Percentiles rank a stretch among this genome's conserved stretches.
Evolutionary conservation across 2,888 invertebrate species (phyloP).

Genomic region (Griposia aprilina): DNA sequence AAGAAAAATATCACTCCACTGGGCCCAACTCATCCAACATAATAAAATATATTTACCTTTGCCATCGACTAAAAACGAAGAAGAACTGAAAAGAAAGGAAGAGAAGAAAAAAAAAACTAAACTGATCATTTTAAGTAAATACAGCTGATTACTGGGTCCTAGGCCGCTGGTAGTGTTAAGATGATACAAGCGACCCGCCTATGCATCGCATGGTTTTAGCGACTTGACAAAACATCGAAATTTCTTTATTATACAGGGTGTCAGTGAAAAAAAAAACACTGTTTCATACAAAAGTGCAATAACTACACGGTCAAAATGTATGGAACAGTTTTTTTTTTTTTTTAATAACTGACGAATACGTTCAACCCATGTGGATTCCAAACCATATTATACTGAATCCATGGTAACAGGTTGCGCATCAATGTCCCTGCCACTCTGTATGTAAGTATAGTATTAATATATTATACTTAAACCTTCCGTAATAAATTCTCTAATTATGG

Average conservation of each 20-base stretch:
- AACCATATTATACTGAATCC: no score
- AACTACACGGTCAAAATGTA: no score
- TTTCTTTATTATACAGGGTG: not conserved
- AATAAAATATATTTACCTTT: not conserved
- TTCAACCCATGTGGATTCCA: no score
- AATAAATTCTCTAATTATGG: not conserved
- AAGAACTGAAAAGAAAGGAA: not conserved
- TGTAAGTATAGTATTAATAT: not conserved
- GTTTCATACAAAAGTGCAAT: no score
- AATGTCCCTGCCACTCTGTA: no score
- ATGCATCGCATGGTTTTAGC: not conserved
- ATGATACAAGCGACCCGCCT: not conserved
- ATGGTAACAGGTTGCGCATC: no score
- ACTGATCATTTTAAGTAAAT: not conserved
- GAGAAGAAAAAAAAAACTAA: not conserved
- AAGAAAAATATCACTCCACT: not conserved
- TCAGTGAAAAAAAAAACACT: no score
- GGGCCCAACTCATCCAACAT: not conserved
- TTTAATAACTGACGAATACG: no score
- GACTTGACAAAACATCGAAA: not conserved
- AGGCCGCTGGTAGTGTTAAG: not conserved
- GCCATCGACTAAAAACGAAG: not conserved
- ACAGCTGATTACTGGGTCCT: not conserved
- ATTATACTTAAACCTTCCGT: not conserved
- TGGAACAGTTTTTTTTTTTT: no score